These are phyloP conservation scores for Leucozona laternaria DNA, from an alignment of 2,888 invertebrate genomes.

Conservation along the genomic window DNA sequence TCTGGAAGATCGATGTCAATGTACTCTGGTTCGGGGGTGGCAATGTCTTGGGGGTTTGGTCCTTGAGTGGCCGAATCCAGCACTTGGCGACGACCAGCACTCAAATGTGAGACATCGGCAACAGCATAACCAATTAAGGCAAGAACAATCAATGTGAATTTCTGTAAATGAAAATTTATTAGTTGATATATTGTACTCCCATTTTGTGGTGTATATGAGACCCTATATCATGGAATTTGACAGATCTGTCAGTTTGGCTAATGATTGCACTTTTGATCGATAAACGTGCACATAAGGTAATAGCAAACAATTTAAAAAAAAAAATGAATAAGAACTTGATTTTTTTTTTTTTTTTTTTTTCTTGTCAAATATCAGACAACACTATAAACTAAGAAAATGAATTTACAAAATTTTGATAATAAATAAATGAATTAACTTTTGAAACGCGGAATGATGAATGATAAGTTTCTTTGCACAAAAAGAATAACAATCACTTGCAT, in stretches of 20 bases:
- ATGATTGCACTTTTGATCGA: background rate
- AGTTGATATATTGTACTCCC: background rate
- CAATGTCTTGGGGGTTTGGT: conserved; percentile 83
- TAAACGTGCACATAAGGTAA: no score
- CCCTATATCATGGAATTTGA: background rate
- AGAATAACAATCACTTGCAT: background rate
- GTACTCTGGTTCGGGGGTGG: conserved; percentile 83
- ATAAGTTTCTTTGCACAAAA: no score
- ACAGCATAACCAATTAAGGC: conserved; percentile 80
- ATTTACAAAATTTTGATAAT: no score
- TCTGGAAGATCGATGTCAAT: conserved; percentile 82
- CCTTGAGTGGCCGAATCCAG: conserved; percentile 83
- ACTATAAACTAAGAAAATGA: no score
- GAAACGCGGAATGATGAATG: no score
- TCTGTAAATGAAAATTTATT: conserved; percentile 76
- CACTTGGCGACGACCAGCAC: conserved; percentile 76
- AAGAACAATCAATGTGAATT: conserved; percentile 80
- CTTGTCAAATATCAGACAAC: no score
- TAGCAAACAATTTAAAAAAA: no score
- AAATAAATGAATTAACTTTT: no score
- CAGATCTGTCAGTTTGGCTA: background rate
- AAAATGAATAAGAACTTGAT: no score
- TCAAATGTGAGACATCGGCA: conserved; percentile 72
- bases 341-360: no score
- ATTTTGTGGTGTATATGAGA: no score